phyloP scores from a whole-genome alignment of 2,113 vertebrate species.

The Myotis yumanensis region DNA sequence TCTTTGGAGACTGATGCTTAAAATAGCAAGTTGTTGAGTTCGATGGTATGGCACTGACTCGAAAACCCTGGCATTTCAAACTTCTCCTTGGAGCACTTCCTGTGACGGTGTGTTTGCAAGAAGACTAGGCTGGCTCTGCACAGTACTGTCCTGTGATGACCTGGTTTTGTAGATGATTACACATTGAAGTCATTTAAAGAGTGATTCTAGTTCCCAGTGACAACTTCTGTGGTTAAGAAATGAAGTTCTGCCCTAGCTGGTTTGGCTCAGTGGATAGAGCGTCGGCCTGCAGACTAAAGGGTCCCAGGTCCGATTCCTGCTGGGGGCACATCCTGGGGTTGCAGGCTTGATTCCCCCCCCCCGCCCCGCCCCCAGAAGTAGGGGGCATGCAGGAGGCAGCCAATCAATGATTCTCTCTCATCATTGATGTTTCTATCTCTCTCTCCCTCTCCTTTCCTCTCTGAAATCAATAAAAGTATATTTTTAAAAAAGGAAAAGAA shows the following conservation, averaged over 20 bases:
- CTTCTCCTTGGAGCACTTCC: not conserved
- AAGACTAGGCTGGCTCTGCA: not conserved
- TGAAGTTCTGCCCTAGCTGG: not conserved
- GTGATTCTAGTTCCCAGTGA: not conserved
- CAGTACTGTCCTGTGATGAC: not conserved
- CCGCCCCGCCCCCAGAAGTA: too few species aligned
- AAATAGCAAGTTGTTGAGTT: slow-evolving; percentile 8
- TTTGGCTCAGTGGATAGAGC: too few species aligned
- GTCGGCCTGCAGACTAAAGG: too few species aligned
- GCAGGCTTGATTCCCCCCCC: too few species aligned
- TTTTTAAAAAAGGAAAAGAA: not conserved
- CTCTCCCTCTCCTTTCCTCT: too few species aligned
- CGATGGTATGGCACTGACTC: not conserved
- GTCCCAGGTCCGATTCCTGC: too few species aligned
- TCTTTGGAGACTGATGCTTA: not conserved
- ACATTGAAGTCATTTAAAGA: not conserved
- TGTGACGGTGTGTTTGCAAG: not conserved
- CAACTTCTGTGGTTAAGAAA: not conserved
- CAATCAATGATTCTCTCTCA: too few species aligned
- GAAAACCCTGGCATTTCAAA: not conserved
- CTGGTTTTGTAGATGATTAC: not conserved
- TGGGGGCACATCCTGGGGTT: too few species aligned
- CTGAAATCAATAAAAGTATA: too few species aligned
- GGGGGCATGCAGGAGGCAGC: too few species aligned
- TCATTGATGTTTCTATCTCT: too few species aligned